A percentile compares a stretch with the other conserved stretches of the same genome.
Conservation (phyloP, 2,888 invertebrate species). For the Apamea sordens region DNA sequence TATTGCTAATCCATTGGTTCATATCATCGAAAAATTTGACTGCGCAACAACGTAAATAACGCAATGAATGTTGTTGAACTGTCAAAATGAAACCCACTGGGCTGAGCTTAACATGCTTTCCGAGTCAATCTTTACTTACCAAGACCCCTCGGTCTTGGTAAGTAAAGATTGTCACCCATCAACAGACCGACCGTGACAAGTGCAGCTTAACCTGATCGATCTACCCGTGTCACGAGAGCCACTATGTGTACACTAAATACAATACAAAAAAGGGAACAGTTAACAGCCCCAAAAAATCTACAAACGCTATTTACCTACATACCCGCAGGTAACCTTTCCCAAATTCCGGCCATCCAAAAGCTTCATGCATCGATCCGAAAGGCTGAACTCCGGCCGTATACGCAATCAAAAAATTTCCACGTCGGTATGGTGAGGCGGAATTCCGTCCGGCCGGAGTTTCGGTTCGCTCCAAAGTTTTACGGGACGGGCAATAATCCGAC, state of each 20-base stretch:
- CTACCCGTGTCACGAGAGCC: not conserved
- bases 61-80: too few species aligned
- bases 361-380: constrained; percentile 44
- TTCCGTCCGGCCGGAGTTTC: constrained; percentile 40
- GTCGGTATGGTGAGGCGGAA: constrained; percentile 33
- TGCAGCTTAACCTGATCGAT: not conserved
- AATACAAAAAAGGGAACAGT: not conserved
- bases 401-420: constrained; percentile 57
- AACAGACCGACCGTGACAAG: not conserved
- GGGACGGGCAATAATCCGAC: constrained; percentile 55
- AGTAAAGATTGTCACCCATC: not conserved
- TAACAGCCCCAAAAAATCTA: constrained; percentile 3
- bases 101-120: not conserved
- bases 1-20: too few species aligned
- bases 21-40: too few species aligned
- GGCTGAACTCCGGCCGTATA: constrained; percentile 24
- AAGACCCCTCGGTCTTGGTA: too few species aligned
- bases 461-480: constrained; percentile 43
- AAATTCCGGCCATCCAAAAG: constrained; percentile 22
- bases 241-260: not conserved
- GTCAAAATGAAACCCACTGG: not conserved
- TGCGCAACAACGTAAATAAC: too few species aligned
- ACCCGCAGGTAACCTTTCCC: constrained; percentile 27
- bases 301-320: not conserved
- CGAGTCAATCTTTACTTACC: too few species aligned